Percentiles rank a stretch among this genome's conserved stretches.
Conservation (phyloP, 2,888 invertebrate genomes). For the Xylota sylvarum region DNA sequence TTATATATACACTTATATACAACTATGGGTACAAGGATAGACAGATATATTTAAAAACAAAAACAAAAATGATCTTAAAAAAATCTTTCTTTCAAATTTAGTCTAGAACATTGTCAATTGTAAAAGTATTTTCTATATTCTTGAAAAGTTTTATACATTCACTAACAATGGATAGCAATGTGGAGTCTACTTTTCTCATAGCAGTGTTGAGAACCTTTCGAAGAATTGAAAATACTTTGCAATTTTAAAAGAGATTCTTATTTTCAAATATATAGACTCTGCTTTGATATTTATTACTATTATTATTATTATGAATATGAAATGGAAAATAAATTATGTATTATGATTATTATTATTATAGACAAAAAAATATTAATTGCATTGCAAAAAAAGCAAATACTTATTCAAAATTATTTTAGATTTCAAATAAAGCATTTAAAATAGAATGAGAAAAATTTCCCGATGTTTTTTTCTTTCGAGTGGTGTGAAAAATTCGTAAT, state of each 20-base stretch:
- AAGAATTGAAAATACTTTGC: conserved; percentile 17
- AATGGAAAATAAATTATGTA: conserved; percentile 39
- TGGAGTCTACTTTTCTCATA: too few relatives aligned
- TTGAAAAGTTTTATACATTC: conserved; percentile 3
- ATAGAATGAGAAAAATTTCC: conserved; percentile 17
- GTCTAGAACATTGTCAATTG: conserved; percentile 54
- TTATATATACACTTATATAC: conserved; percentile 56
- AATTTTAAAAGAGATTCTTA: conserved; percentile 25
- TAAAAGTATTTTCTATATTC: conserved; percentile 25
- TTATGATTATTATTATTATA: conserved; percentile 67
- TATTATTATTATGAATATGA: conserved; percentile 57
- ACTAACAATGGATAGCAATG: too few relatives aligned
- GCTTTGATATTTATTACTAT: conserved; percentile 60
- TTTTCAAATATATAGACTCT: conserved; percentile 52
- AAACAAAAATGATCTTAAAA: conserved; percentile 36
- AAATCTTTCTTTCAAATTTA: conserved; percentile 49
- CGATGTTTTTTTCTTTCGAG: conserved; percentile 5
- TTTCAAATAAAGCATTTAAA: conserved; percentile 72
- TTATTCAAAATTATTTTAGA: conserved; percentile 68
- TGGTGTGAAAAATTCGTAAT: too few relatives aligned
- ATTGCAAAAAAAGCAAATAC: conserved; percentile 20
- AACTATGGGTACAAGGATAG: conserved; percentile 69
- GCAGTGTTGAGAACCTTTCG: neutral
- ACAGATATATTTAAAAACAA: conserved; percentile 53
- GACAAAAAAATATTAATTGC: conserved; percentile 47